Percentiles rank a stretch among this genome's conserved stretches.
phyloP scores from a whole-genome alignment of 2,888 invertebrate genomes.

The Cheilosia impressa region DNA sequence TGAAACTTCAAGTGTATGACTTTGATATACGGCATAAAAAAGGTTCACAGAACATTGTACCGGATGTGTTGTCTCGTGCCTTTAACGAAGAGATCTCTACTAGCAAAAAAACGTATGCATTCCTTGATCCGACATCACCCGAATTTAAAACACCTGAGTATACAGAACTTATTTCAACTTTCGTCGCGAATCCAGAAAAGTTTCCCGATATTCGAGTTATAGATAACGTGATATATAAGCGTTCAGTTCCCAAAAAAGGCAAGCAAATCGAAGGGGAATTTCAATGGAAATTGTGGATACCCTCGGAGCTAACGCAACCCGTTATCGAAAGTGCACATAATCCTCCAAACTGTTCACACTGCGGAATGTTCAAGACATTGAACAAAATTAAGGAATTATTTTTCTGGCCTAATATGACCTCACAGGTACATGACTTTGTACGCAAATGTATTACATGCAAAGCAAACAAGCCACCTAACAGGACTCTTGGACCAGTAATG shows the following conservation, averaged over 20 bases:
- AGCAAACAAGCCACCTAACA: conserved; percentile 4
- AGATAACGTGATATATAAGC: not conserved
- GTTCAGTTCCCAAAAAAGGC: not conserved
- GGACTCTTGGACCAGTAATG: conserved; percentile 7
- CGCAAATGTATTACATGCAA: not conserved
- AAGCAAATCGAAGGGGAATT: not conserved
- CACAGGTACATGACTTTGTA: not conserved
- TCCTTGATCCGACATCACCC: not conserved
- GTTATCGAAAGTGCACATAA: not conserved
- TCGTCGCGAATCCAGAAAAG: not conserved
- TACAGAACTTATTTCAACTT: not conserved
- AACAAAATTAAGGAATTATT: not conserved
- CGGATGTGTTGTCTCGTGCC: not conserved
- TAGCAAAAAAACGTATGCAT: not conserved
- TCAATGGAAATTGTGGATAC: conserved; percentile 4
- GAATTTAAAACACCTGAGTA: not conserved
- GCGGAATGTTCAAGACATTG: not conserved
- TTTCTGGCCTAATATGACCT: not conserved
- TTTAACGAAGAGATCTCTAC: not conserved
- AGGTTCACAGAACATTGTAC: not conserved
- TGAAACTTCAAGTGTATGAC: not conserved
- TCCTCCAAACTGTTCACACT: not conserved
- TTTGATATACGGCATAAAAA: not conserved
- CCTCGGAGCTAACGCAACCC: not conserved
- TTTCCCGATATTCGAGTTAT: not conserved